Conservation (phyloP, 2,113 vertebrate genomes). For the Archocentrus centrarchus region DNA sequence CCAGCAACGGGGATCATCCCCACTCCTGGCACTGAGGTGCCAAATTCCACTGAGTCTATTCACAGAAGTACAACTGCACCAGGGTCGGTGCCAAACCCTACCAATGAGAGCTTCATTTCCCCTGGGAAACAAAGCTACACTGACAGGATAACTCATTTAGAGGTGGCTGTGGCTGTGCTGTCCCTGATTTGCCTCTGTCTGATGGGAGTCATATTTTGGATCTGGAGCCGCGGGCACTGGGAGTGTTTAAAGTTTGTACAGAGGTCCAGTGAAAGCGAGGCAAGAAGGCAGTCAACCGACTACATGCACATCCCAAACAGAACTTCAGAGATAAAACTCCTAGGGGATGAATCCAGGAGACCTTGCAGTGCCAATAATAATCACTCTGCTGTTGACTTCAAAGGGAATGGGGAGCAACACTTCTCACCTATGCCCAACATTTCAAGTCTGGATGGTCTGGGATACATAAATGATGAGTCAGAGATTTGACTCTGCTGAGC, state of each 20-base stretch:
- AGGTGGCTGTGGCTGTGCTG: slow-evolving; percentile 67
- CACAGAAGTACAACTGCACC: slow-evolving; percentile 12
- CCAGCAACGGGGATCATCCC: neutral
- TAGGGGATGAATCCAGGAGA: slow-evolving; percentile 37
- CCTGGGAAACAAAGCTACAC: slow-evolving; percentile 21
- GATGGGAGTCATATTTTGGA: slow-evolving; percentile 68
- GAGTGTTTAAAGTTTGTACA: slow-evolving; percentile 29
- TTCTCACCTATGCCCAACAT: slow-evolving; percentile 61
- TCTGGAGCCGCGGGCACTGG: slow-evolving; percentile 54
- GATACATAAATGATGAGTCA: slow-evolving; percentile 80
- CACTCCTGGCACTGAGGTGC: slow-evolving; percentile 29
- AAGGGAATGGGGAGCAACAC: slow-evolving; percentile 67
- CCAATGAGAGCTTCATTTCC: neutral
- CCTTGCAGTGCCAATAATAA: slow-evolving; percentile 71
- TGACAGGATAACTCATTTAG: slow-evolving; percentile 38
- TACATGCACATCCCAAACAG: slow-evolving; percentile 67
- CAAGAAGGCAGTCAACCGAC: slow-evolving; percentile 40
- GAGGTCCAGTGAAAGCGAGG: slow-evolving; percentile 19
- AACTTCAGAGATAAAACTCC: slow-evolving; percentile 59
- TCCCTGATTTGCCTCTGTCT: slow-evolving; percentile 67
- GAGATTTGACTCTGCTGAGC: slow-evolving; percentile 74
- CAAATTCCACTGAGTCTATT: slow-evolving; percentile 3
- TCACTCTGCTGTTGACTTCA: slow-evolving; percentile 68
- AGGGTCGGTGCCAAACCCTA: neutral
- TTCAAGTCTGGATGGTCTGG: slow-evolving; percentile 70